phyloP scores from a whole-genome alignment of 1,140 invertebrate genomes.

The Aethina tumida region DNA sequence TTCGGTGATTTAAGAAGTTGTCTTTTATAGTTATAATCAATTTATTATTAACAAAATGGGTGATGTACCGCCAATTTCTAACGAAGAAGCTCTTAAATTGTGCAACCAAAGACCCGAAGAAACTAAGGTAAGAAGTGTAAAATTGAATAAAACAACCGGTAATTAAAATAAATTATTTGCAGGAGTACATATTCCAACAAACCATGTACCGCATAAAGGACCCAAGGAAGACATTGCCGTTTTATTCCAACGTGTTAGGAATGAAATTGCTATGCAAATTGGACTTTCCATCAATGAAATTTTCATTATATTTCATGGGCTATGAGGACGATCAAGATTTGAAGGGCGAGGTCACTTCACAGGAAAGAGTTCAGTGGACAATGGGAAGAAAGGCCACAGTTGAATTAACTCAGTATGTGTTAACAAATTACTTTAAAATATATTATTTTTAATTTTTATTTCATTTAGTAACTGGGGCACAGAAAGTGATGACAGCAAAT shows the following conservation, averaged over 20 bases:
- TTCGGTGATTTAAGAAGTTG: too few relatives aligned
- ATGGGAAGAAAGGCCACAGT: conserved; percentile 77
- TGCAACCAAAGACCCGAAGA: conserved; percentile 49
- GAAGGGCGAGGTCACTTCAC: conserved; percentile 50
- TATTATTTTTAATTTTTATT: conserved; percentile 4
- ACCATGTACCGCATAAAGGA: conserved; percentile 95
- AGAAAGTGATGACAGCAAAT: conserved; percentile 69
- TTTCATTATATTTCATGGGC: conserved; percentile 89
- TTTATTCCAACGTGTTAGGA: conserved; percentile 83
- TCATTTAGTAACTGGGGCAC: conserved; percentile 85
- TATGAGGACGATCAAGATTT: conserved; percentile 72
- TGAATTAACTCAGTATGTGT: conserved; percentile 82
- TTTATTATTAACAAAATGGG: conserved; percentile 25
- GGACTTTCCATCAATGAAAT: conserved; percentile 83
- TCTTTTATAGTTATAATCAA: too few relatives aligned
- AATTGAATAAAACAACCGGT: conserved; percentile 1
- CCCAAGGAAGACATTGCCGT: conserved; percentile 74
- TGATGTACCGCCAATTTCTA: conserved; percentile 33
- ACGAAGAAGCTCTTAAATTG: conserved; percentile 53
- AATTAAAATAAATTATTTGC: conserved; percentile 23
- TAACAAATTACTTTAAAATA: conserved; percentile 6
- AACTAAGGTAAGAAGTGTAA: conserved; percentile 50
- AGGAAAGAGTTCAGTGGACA: conserved; percentile 63
- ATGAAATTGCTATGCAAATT: conserved; percentile 83
- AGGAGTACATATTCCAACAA: conserved; percentile 90